Percentiles rank a stretch among this genome's conserved stretches.
Conservation (phyloP, 1,140 invertebrate genomes). For the Melitaea cinxia region DNA sequence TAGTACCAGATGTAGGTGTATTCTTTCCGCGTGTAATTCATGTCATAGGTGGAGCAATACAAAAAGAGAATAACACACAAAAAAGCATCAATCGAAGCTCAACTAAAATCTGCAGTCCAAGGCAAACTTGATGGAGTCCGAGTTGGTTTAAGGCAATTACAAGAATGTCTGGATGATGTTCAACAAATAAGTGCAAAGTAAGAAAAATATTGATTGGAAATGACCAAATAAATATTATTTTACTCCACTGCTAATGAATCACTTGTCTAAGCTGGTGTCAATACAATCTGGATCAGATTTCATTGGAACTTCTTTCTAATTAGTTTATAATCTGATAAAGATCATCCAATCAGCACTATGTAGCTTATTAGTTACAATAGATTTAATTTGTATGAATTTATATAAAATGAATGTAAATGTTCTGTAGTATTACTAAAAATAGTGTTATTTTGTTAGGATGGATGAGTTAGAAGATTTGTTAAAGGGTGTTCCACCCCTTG, state of each 20-base stretch:
- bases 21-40: neutral
- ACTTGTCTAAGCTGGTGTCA: no score
- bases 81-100: conserved; percentile 97
- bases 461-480: conserved; percentile 74
- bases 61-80: conserved; percentile 90
- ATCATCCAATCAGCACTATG: no score
- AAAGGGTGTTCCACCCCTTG: conserved; percentile 82
- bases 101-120: conserved; percentile 99
- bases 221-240: no score
- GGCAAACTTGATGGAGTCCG: conserved; percentile 98
- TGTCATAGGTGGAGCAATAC: conserved; percentile 89
- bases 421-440: no score
- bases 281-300: no score
- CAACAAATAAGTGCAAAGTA: conserved; percentile 84
- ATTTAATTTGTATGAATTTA: no score
- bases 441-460: no score
- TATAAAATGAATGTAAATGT: no score
- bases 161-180: conserved; percentile 92
- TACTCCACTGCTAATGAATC: no score
- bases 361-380: no score
- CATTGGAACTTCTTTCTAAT: no score
- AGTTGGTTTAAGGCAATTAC: conserved; percentile 95
- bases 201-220: neutral
- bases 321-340: no score
- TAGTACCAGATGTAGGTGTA: neutral